Base-by-base conservation (phyloP, 2,113 vertebrate genomes). In the Hippocampus zosterae region DNA sequence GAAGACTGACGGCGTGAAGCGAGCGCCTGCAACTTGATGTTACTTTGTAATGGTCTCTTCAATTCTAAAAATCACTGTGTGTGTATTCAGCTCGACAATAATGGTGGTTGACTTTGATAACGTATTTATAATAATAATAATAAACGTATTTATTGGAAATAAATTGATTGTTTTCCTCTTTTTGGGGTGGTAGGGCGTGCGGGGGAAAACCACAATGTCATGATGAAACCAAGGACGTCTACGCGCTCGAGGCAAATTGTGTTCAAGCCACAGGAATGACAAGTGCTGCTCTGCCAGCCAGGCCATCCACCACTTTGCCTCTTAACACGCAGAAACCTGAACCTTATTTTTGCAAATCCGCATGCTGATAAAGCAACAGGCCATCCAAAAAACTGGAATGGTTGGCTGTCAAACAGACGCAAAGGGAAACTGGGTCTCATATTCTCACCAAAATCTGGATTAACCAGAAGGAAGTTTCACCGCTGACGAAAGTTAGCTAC, bases 241-340 rank as follows among this genome's bases (percentile, higher is more conserved):
- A 5, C 33, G 33, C 33, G 33, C 33, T 37, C 33, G 6, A 37
- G 76, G 60, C 27, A 63, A 67, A 37, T 83, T 84, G 81, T 88
- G 16, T 77, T 71, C 75, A 70, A 18, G 48, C 69, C 40, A 68
- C 76, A 37, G 71, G 48, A 71, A 5, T 62, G 67, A 68, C 66
- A 60, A 59, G 59, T 9, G 29, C 70, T 50, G 48, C 48, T 18
- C 48, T 18, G 16, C 44, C 16, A 15, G 44, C 8, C 44, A 4
- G 44, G 1, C 44, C 8, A 10, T 3, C n/a, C 11, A n/a, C 23
- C 53, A 56, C 53, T 25, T 2, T 37, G 57, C 27, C 8, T 8
- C 29, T 16, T 27, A 23, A 57, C 13, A 25, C 25, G 7, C 23
- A 57, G 23, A 27, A 57, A 57, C 55, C 55, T 15, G 55, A 57